Percentiles rank a stretch among this genome's conserved stretches.
These are phyloP conservation scores for Cyclopterus lumpus DNA, from an alignment of 2,797 vertebrate species.

Conservation along the genomic window DNA sequence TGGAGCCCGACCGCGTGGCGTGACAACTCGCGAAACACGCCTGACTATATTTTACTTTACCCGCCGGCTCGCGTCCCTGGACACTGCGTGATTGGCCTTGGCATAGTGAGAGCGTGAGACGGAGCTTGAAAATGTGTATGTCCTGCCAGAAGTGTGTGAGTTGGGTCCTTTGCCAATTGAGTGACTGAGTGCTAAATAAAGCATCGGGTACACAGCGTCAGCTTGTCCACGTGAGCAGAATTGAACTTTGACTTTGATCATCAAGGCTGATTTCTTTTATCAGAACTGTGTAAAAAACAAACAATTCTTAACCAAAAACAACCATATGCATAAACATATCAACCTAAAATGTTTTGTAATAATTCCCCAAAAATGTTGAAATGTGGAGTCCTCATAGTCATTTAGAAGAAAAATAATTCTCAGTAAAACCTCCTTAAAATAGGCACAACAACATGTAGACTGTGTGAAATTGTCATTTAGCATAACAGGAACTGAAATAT, in stretches of 20 bases:
- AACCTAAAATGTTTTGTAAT: not conserved
- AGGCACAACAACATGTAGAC: constrained; percentile 3
- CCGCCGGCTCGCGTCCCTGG: too few relatives aligned
- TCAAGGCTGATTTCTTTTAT: constrained; percentile 12
- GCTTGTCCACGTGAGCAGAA: constrained; percentile 10
- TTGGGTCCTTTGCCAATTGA: not conserved
- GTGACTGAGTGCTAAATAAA: constrained; percentile 47
- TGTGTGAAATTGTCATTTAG: constrained; percentile 27
- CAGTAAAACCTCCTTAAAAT: constrained; percentile 9
- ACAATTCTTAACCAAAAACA: not conserved
- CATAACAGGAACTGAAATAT: constrained; percentile 45
- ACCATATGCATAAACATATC: not conserved
- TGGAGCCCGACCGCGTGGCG: too few relatives aligned
- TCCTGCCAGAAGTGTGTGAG: not conserved
- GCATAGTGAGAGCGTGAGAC: not conserved
- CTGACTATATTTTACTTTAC: not conserved
- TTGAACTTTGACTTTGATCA: constrained; percentile 31
- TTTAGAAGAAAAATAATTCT: not conserved
- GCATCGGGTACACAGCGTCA: constrained; percentile 29
- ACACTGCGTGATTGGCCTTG: too few relatives aligned
- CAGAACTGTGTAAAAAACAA: constrained; percentile 5
- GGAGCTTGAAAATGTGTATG: not conserved
- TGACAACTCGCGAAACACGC: too few relatives aligned
- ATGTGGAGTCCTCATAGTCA: not conserved
- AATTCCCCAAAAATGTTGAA: not conserved